These are phyloP conservation scores for Acanthopagrus latus DNA, from an alignment of 2,797 vertebrate species.

Conservation along the genomic window DNA sequence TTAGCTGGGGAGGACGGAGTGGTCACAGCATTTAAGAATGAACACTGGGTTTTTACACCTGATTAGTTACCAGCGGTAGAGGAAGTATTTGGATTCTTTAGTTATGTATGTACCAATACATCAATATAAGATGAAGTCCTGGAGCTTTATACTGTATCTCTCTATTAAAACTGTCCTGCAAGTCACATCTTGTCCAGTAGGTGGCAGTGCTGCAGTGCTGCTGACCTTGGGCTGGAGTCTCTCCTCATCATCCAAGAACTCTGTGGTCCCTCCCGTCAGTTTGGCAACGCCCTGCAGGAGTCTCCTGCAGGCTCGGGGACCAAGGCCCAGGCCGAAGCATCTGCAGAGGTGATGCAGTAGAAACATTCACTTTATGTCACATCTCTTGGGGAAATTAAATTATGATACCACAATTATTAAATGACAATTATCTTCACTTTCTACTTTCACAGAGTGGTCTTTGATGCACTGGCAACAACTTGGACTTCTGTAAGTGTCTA, in stretches of 20 bases:
- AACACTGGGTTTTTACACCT: background rate
- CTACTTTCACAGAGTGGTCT: background rate
- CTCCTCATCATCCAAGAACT: constrained; percentile 89
- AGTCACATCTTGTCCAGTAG: constrained; percentile 55
- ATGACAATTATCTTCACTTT: background rate
- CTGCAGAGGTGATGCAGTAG: constrained; percentile 76
- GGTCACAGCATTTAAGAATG: background rate
- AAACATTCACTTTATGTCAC: background rate
- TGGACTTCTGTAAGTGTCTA: background rate
- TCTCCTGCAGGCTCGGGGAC: constrained; percentile 83
- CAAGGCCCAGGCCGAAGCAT: constrained; percentile 93
- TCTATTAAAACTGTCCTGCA: constrained; percentile 9
- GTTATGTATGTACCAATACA: too few species aligned
- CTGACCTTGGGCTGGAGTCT: constrained; percentile 95
- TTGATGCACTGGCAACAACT: background rate
- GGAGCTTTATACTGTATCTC: background rate
- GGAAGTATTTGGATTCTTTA: too few species aligned
- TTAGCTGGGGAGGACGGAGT: constrained; percentile 83
- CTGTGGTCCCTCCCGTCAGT: constrained; percentile 90
- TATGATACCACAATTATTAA: background rate
- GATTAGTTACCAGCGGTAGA: too few species aligned
- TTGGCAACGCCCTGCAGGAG: constrained; percentile 91
- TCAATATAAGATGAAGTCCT: too few species aligned
- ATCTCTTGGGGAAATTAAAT: background rate
- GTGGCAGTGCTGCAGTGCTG: constrained; percentile 54